phyloP scores from a whole-genome alignment of 37 sponge, comb jelly and placozoan species.

The Chondrilla cf. caribensis region DNA sequence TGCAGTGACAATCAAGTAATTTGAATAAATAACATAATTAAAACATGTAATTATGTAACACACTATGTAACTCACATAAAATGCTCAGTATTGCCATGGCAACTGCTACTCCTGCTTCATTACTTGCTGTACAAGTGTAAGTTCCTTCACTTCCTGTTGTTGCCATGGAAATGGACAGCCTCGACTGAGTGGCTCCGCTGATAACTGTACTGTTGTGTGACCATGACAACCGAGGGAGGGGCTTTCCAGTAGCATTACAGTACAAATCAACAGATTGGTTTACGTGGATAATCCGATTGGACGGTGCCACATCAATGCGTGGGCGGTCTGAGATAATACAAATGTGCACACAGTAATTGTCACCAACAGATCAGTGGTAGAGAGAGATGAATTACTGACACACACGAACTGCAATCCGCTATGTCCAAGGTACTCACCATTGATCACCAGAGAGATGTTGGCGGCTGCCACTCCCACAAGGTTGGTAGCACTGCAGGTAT shows the following conservation, averaged over 20 bases:
- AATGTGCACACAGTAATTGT: too few species aligned
- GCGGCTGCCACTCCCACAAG: background rate
- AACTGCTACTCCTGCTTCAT: slow-evolving; percentile 36
- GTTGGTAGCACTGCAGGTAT: slow-evolving; percentile 57
- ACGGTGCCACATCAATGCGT: background rate
- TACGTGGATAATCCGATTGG: slow-evolving; percentile 1
- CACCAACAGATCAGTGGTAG: too few species aligned
- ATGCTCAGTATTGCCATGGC: slow-evolving; percentile 44
- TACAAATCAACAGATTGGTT: slow-evolving; percentile 28
- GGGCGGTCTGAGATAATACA: too few species aligned
- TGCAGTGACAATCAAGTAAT: too few species aligned
- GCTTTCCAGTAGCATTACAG: slow-evolving; percentile 54
- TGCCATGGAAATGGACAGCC: slow-evolving; percentile 32
- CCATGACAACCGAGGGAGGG: slow-evolving; percentile 54
- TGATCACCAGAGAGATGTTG: background rate
- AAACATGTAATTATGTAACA: too few species aligned
- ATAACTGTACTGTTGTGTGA: slow-evolving; percentile 20
- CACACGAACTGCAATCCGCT: too few species aligned
- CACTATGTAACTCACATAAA: slow-evolving; percentile 40
- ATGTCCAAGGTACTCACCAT: background rate
- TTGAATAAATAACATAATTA: too few species aligned
- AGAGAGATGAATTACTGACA: too few species aligned
- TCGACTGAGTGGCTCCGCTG: slow-evolving; percentile 3
- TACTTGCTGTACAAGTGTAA: slow-evolving; percentile 61
- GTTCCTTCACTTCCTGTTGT: slow-evolving; percentile 23